Base-by-base conservation (phyloP, 2,113 vertebrate species). In the Perccottus glenii region DNA sequence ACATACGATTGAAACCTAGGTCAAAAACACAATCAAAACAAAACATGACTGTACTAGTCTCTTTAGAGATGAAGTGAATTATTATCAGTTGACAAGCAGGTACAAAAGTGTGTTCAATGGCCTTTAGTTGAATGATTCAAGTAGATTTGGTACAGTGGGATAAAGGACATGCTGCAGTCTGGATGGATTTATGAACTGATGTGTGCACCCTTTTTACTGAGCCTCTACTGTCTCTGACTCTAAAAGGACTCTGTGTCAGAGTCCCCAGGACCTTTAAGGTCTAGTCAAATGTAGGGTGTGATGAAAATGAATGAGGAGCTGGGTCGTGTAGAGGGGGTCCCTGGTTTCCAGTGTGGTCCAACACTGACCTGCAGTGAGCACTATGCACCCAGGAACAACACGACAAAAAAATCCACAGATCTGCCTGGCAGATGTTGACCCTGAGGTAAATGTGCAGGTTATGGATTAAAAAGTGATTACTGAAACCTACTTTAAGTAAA, bases 131-230 rank as follows among this genome's bases (percentile, higher is more conserved):
- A 73, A 71, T 81, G 80, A 85, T 93, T 93, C 93, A 93, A 93
- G 93, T 93, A 92, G 78, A 83, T 91, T 90, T 86, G 85, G 81
- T 91, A 91, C 90, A 92, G 90, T 90, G 86, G 91, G 87, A 66
- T 79, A 55, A 55, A 66, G 67, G 71, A 80, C 77, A 72, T 14
- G 55, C 16, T 67, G 69, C 76, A 74, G 60, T 82, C 78, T 82
- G 80, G 73, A 67, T 79, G 85, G 78, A 87, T 74, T 19, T 38
- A 69, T 70, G 61, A 64, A 80, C 60, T 67, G 46, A 50, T 61
- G 60, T 75, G 64, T 70, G 65, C 57, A 48, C 66, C 50, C 65
- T 80, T 73, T 74, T 68, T 27, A 38, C 71, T 65, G 62, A 9
- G 47, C 64, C 78, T 76, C 53, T 42, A 81, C 44, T 42, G 68